Base-by-base conservation (phyloP, 2,113 vertebrate genomes). In the Eolophus roseicapilla region DNA sequence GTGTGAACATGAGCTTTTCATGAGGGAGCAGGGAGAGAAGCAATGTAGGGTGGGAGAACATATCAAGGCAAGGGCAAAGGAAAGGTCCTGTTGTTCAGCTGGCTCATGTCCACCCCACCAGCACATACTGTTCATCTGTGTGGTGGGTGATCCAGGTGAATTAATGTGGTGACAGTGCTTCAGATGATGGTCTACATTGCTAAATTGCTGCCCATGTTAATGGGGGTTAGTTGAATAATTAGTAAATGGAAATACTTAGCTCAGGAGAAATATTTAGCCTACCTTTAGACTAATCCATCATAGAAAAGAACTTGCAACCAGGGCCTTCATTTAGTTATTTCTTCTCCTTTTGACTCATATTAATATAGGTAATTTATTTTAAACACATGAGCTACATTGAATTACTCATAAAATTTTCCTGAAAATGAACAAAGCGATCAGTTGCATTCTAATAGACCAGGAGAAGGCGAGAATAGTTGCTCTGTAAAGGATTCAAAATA, bases 11-110 rank as follows among this genome's bases (percentile, higher is more conserved):
- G 50, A 76, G 16, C 31, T 92, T 27, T 10, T 75, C 8, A 6
- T 24, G 19, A 53, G 11, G 16, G 3, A 39, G 6, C 11, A 19
- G 35, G 43, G 13, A 62, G 25, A 35, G 35, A 4, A 57, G n/a
- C 10, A 46, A 17, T 0, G 0, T 4, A 10, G 43, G 3, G 18
- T 68, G 4, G 39, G 28, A 68, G 2, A 4, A 27, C 4, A 3
- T 17, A 9, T 23, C 4, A 47, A 46, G 10, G 17, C 16, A 74
- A 31, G 12, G 33, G 19, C 6, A n/a, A 87, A 87, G 12, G 12
- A 50, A 74, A 64, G 33, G 33, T 44, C 7, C 24, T 63, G 11
- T 11, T 70, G 27, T 24, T 27, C 50, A 70, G 19, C 20, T 74
- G 59, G 31, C 8, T 50, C 1, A 1, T 39, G 25, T 46, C 55